Evolutionary conservation across 2,888 invertebrate species (phyloP).

Genomic region (Idaea dimidiata): DNA sequence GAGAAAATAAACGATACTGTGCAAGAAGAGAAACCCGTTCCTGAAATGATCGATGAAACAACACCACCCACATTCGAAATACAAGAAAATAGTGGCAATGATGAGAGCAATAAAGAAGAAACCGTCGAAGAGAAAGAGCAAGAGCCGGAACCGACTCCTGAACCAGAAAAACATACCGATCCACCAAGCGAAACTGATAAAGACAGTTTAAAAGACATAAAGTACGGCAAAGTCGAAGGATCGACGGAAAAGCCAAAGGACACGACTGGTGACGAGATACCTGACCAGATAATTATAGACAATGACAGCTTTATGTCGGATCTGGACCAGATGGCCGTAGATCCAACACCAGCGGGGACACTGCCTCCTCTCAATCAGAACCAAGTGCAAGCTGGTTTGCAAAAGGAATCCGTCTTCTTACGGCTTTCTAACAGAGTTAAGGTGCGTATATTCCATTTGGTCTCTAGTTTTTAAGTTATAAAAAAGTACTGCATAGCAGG

Average conservation of each 20-base stretch:
- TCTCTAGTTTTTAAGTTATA: background rate
- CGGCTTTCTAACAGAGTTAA: conserved; percentile 97
- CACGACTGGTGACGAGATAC: conserved; percentile 50
- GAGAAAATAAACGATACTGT: conserved; percentile 58
- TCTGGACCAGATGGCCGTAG: conserved; percentile 74
- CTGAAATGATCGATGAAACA: conserved; percentile 46
- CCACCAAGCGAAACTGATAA: conserved; percentile 46
- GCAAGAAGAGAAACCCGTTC: conserved; percentile 50
- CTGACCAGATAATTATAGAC: conserved; percentile 64
- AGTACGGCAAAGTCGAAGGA: conserved; percentile 52
- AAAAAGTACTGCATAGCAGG: background rate
- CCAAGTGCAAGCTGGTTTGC: conserved; percentile 68
- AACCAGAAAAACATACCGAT: conserved; percentile 48
- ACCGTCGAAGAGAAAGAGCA: conserved; percentile 46
- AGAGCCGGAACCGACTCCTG: conserved; percentile 45
- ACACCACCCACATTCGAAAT: conserved; percentile 47
- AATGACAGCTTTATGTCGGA: conserved; percentile 78
- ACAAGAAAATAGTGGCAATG: conserved; percentile 48
- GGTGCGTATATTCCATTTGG: conserved; percentile 69
- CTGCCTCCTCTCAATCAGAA: conserved; percentile 51
- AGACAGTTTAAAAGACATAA: conserved; percentile 46
- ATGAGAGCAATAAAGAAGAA: conserved; percentile 51
- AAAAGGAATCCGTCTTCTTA: conserved; percentile 97
- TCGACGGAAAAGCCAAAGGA: conserved; percentile 60
- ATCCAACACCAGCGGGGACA: conserved; percentile 63